Conservation (phyloP, 2,113 vertebrate genomes). For the Coturnix japonica region DNA sequence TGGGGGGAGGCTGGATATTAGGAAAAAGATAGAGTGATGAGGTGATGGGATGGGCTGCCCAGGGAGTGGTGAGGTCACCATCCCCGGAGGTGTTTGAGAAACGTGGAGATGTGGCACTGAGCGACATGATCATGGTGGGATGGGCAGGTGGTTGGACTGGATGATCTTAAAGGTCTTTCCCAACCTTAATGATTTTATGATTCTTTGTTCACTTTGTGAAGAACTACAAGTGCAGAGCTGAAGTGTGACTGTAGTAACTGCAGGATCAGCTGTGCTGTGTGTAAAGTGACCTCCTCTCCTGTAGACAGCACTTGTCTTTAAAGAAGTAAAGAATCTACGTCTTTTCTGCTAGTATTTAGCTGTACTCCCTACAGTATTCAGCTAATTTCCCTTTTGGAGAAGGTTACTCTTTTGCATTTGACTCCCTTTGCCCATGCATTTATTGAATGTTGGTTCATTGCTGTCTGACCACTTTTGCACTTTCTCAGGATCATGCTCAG, state of each 20-base stretch:
- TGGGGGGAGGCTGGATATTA: too few species aligned
- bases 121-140: too few species aligned
- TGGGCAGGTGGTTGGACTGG: too few species aligned
- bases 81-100: too few species aligned
- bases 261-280: neutral
- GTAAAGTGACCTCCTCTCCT: neutral
- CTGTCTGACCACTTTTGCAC: neutral
- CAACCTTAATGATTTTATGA: too few species aligned
- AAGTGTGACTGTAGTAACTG: neutral
- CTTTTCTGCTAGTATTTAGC: neutral
- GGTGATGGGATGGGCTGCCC: too few species aligned
- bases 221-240: neutral
- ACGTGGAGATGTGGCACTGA: too few species aligned
- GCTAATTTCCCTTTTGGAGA: neutral
- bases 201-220: too few species aligned
- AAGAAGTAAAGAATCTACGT: neutral
- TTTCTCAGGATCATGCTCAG: neutral
- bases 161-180: too few species aligned
- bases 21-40: too few species aligned
- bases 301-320: neutral
- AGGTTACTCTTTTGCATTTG: neutral
- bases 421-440: neutral
- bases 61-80: too few species aligned
- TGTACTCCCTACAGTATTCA: neutral
- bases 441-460: neutral